Percentiles rank a stretch among this genome's conserved stretches.
Evolutionary conservation across 2,888 invertebrate species (phyloP).

Genomic region (Clusia tigrina): DNA sequence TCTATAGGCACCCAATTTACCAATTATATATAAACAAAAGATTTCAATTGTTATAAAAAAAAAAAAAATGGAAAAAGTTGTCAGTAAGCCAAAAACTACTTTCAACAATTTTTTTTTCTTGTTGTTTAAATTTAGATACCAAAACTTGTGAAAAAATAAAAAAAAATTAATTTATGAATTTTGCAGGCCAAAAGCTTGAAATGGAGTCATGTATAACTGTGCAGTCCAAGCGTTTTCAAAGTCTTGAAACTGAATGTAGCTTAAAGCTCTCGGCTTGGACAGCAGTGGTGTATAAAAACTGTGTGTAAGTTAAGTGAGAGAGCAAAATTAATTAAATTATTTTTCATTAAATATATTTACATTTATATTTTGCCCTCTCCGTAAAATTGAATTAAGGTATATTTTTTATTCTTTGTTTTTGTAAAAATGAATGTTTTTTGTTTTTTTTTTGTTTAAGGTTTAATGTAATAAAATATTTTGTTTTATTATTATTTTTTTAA

Average conservation of each 20-base stretch:
- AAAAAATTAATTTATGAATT: too few relatives aligned
- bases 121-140: constrained; percentile 3
- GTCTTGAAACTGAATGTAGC: neutral
- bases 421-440: constrained; percentile 30
- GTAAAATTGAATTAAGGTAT: constrained; percentile 3
- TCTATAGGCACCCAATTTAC: constrained; percentile 64
- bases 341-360: neutral
- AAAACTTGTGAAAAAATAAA: neutral
- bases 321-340: constrained; percentile 38
- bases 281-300: neutral
- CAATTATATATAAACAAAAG: constrained; percentile 47
- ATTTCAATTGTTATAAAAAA: too few relatives aligned
- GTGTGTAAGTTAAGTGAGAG: constrained; percentile 20
- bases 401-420: constrained; percentile 25
- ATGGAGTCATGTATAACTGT: too few relatives aligned
- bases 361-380: neutral
- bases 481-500: constrained; percentile 40
- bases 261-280: too few relatives aligned
- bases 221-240: neutral
- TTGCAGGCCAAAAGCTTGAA: too few relatives aligned
- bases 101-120: neutral
- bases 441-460: constrained; percentile 27
- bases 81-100: constrained; percentile 37
- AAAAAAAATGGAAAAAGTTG: constrained; percentile 26
- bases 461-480: constrained; percentile 37